A percentile compares a stretch with the other conserved stretches of the same genome.
Conservation (phyloP, 2,113 vertebrate species). For the Mormoops blainvillei region DNA sequence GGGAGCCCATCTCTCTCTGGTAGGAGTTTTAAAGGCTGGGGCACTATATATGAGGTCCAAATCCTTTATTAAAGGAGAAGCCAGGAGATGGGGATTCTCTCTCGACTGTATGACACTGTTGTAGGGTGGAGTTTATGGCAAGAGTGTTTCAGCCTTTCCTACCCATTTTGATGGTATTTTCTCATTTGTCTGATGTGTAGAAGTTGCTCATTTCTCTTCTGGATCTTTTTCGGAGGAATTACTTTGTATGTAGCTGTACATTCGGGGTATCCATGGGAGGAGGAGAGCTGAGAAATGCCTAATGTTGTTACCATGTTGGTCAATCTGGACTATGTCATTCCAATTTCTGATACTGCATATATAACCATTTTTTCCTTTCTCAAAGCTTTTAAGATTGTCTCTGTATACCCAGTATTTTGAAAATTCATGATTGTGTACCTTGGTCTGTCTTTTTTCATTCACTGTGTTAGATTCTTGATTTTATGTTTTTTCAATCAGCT, state of each 20-base stretch:
- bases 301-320: neutral
- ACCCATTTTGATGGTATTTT: neutral
- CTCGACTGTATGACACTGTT: neutral
- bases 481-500: neutral
- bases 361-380: neutral
- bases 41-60: neutral
- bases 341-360: neutral
- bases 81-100: neutral
- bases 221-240: neutral
- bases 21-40: neutral
- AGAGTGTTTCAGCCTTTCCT: neutral
- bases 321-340: neutral
- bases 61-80: neutral
- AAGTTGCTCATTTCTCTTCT: neutral
- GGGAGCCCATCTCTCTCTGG: neutral
- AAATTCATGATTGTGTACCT: neutral
- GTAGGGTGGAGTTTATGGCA: too few relatives aligned
- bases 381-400: neutral
- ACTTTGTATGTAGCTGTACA: neutral
- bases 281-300: neutral
- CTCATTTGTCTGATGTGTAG: neutral
- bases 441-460: neutral
- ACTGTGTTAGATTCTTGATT: neutral
- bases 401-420: neutral
- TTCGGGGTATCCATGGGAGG: neutral